Percentiles rank a stretch among this genome's conserved stretches.
Conservation (phyloP, 2,888 invertebrate species). For the Tipula lateralis region DNA sequence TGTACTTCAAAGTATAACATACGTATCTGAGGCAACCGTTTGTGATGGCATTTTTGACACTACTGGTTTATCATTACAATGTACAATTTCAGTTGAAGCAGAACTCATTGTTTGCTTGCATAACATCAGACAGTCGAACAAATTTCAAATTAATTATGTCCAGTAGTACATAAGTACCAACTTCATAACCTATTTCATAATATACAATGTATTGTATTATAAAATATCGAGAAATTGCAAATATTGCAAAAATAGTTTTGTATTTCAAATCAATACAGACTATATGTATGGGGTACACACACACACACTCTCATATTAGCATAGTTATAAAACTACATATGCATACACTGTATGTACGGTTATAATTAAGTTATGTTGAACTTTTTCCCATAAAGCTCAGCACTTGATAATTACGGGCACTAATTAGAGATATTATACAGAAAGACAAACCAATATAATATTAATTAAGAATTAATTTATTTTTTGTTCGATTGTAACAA, state of each 20-base stretch:
- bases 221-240: neutral
- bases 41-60: too few species aligned
- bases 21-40: too few species aligned
- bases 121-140: too few species aligned
- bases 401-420: neutral
- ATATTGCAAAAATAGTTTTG: neutral
- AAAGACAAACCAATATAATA: neutral
- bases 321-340: neutral
- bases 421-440: neutral
- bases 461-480: neutral
- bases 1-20: too few species aligned
- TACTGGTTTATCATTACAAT: too few species aligned
- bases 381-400: neutral
- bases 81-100: too few species aligned
- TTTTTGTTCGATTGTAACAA: neutral
- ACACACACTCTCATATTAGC: too few species aligned
- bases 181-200: too few species aligned
- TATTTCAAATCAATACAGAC: neutral
- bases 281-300: too few species aligned
- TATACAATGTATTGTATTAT: neutral
- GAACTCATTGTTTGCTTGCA: too few species aligned
- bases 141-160: too few species aligned
- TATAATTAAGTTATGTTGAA: neutral
- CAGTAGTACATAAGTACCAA: too few species aligned
- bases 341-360: neutral